A percentile compares a stretch with the other conserved stretches of the same genome.
Conservation (phyloP, 2,888 invertebrate species). For the Drosophila ochracea region DNA sequence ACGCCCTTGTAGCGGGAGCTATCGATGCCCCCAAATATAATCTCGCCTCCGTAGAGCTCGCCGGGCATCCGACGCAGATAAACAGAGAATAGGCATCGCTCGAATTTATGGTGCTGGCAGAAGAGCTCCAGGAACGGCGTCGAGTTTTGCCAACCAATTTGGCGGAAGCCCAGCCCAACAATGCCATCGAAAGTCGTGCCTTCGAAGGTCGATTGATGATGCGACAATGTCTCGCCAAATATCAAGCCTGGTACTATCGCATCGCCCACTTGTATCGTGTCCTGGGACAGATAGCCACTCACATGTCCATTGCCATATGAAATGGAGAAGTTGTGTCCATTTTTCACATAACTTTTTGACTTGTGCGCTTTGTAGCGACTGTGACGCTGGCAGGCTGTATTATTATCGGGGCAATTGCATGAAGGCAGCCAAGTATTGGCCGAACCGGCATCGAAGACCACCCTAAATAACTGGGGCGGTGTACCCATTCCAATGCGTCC, state of each 20-base stretch:
- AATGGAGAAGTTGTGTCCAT: conserved; percentile 95
- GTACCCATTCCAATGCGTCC: conserved; percentile 95
- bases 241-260: conserved; percentile 28
- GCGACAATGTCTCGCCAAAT: conserved; percentile 53
- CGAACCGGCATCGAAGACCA: conserved; percentile 99
- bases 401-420: conserved; percentile 95
- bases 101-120: conserved; percentile 28
- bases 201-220: conserved; percentile 43
- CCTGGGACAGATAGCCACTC: conserved; percentile 96
- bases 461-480: conserved; percentile 95
- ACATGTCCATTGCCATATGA: conserved; percentile 97
- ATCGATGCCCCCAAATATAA: conserved; percentile 57
- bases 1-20: conserved; percentile 34
- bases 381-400: conserved; percentile 97
- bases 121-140: conserved; percentile 49
- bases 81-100: conserved; percentile 59
- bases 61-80: conserved; percentile 27
- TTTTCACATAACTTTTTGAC: conserved; percentile 92
- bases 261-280: conserved; percentile 85
- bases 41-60: conserved; percentile 50
- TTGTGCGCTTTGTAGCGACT: conserved; percentile 95
- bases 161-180: conserved; percentile 49
- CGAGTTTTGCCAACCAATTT: conserved; percentile 45
- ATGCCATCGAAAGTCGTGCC: conserved; percentile 57
- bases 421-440: conserved; percentile 99